A percentile compares a stretch with the other conserved stretches of the same genome.
These are phyloP conservation scores for Megalopta genalis DNA, from an alignment of 1,140 invertebrate species.

Conservation along the genomic window DNA sequence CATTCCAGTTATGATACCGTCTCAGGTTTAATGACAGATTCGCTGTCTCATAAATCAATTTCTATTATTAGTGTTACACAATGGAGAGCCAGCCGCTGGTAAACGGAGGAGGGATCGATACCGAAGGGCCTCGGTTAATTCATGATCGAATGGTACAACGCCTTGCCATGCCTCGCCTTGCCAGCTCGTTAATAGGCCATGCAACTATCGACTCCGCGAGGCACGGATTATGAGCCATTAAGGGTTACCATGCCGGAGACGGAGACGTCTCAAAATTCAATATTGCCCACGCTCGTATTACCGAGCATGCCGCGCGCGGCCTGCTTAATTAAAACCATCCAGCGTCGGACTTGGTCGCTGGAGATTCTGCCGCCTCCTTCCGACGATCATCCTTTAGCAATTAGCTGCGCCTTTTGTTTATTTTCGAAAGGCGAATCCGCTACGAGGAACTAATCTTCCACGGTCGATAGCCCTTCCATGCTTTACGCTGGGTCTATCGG, in stretches of 20 bases:
- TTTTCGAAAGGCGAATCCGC: too few species aligned
- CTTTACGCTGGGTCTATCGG: too few species aligned
- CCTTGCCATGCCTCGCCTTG: not conserved
- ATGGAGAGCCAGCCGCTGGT: not conserved
- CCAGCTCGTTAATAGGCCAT: not conserved
- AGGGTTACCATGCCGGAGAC: not conserved
- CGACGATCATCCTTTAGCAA: too few species aligned
- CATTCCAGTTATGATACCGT: not conserved
- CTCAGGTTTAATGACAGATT: slow-evolving; percentile 4
- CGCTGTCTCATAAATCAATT: slow-evolving; percentile 8
- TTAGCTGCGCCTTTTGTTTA: too few species aligned
- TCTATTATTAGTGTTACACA: slow-evolving; percentile 9
- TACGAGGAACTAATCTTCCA: too few species aligned
- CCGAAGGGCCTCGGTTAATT: not conserved
- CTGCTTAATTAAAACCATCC: not conserved
- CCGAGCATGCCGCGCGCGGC: too few species aligned
- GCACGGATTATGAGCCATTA: not conserved
- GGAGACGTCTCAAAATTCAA: not conserved
- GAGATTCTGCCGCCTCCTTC: not conserved
- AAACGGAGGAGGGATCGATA: not conserved
- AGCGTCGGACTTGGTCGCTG: not conserved
- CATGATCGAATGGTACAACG: not conserved
- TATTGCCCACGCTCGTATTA: not conserved
- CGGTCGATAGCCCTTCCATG: too few species aligned
- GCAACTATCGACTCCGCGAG: too few species aligned